Percentiles rank a stretch among this genome's conserved stretches.
Conservation (phyloP, 2,888 invertebrate genomes). For the Mantis religiosa region DNA sequence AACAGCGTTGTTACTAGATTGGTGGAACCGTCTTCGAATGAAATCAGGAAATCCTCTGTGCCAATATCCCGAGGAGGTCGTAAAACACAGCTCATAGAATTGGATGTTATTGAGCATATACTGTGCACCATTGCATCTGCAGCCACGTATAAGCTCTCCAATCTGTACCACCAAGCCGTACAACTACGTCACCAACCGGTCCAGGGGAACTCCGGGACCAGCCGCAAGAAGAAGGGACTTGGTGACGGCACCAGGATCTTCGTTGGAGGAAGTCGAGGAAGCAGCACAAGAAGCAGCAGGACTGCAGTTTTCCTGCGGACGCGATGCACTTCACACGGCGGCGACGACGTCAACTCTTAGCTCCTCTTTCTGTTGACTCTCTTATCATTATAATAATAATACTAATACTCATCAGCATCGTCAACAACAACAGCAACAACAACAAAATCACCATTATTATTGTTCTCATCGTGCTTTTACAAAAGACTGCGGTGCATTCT, state of each 20-base stretch:
- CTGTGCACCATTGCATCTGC: not conserved
- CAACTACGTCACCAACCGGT: not conserved
- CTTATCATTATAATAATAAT: conserved; percentile 10
- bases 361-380: conserved; percentile 26
- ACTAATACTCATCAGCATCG: not conserved
- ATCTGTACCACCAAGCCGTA: not conserved
- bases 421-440: not conserved
- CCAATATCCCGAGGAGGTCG: not conserved
- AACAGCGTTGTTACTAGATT: not conserved
- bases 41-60: not conserved
- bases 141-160: not conserved
- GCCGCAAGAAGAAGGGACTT: not conserved
- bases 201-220: not conserved
- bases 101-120: not conserved
- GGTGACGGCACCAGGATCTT: not conserved
- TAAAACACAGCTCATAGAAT: not conserved
- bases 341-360: conserved; percentile 23
- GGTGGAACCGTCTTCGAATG: not conserved
- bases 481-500: conserved; percentile 7
- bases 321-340: conserved; percentile 29
- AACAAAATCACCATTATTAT: not conserved
- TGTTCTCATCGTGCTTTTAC: conserved; percentile 11
- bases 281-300: not conserved
- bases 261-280: not conserved
- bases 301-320: conserved; percentile 18